Percentiles rank a stretch among this genome's conserved stretches.
These are phyloP conservation scores for Acestrorhynchus altus DNA, from an alignment of 2,797 vertebrate genomes.

Conservation along the genomic window DNA sequence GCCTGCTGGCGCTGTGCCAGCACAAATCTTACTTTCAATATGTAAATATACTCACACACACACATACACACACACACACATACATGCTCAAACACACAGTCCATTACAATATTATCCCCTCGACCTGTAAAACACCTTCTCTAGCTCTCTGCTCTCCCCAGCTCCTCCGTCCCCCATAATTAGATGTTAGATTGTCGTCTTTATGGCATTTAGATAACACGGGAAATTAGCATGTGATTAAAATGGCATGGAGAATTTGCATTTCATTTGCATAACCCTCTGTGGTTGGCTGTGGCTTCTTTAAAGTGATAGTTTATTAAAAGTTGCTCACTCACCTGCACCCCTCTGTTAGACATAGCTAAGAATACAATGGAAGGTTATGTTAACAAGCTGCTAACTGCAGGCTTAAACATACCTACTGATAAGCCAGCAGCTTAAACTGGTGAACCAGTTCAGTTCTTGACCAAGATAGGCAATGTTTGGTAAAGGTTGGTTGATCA, in stretches of 20 bases:
- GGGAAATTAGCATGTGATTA: constrained; percentile 54
- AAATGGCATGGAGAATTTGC: constrained; percentile 47
- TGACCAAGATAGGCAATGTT: too few species aligned
- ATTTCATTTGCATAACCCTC: constrained; percentile 52
- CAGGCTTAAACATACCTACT: too few species aligned
- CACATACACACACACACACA: constrained; percentile 1
- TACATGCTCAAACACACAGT: constrained; percentile 6
- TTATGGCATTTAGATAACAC: constrained; percentile 54
- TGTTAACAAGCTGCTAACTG: too few species aligned
- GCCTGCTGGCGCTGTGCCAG: constrained; percentile 1
- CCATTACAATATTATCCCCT: constrained; percentile 22
- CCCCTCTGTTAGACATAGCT: too few species aligned
- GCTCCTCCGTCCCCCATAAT: constrained; percentile 33
- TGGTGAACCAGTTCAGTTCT: too few species aligned
- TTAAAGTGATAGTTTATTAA: background rate
- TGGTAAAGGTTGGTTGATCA: too few species aligned
- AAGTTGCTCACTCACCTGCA: background rate
- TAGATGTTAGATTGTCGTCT: constrained; percentile 54
- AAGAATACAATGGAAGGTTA: too few species aligned
- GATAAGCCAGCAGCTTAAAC: too few species aligned
- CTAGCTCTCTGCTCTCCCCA: background rate
- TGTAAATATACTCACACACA: background rate
- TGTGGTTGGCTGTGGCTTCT: constrained; percentile 22
- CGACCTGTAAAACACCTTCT: constrained; percentile 35
- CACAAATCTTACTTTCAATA: background rate